Evolutionary conservation across 2,113 vertebrate species (phyloP).

Genomic region (Callithrix jacchus): DNA sequence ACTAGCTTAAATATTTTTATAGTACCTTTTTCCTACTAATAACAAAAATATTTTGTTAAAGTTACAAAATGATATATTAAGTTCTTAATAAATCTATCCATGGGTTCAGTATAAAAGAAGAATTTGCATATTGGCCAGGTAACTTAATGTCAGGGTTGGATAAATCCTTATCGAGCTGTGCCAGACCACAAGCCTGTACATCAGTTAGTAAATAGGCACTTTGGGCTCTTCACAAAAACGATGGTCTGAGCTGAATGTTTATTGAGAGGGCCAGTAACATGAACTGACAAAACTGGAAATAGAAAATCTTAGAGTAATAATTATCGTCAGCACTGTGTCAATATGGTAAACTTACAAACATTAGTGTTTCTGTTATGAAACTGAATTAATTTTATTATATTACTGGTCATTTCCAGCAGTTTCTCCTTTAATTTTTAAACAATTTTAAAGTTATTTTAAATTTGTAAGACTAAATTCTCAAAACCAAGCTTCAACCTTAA

Average conservation of each 20-base stretch:
- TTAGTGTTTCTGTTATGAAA: constrained; percentile 31
- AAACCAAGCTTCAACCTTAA: background rate
- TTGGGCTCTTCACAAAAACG: background rate
- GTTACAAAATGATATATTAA: constrained; percentile 32
- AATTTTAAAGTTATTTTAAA: constrained; percentile 35
- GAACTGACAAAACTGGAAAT: constrained; percentile 25
- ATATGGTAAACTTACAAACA: background rate
- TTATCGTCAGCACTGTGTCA: background rate
- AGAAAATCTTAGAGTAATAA: background rate
- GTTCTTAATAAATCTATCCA: constrained; percentile 64
- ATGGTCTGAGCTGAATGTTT: background rate
- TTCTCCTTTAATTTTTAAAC: constrained; percentile 9
- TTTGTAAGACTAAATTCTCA: background rate
- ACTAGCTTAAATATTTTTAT: constrained; percentile 28
- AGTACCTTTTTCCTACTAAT: constrained; percentile 43
- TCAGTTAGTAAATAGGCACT: background rate
- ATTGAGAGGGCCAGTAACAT: background rate
- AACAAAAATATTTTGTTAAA: constrained; percentile 47
- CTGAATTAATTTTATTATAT: constrained; percentile 22
- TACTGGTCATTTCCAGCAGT: background rate
- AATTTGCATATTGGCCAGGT: background rate
- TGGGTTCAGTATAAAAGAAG: background rate
- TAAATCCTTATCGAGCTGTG: background rate
- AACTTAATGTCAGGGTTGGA: background rate
- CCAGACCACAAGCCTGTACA: background rate